Conservation (phyloP, 1,140 invertebrate species). For the Hesperophylax magnus region DNA sequence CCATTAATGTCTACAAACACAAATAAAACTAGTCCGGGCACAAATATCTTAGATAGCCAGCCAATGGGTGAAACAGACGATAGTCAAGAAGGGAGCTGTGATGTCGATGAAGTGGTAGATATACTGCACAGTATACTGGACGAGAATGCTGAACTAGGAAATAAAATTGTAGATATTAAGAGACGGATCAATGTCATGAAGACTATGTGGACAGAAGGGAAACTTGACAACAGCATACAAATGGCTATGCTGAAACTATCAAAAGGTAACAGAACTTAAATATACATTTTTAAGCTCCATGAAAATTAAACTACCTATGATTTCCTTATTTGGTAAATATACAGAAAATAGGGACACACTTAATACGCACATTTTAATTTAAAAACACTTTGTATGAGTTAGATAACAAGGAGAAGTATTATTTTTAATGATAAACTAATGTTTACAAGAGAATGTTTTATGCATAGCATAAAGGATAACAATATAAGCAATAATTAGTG, state of each 20-base stretch:
- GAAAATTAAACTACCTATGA: too few species aligned
- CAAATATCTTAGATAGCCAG: background rate
- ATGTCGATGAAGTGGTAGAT: conserved; percentile 62
- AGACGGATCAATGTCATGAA: conserved; percentile 67
- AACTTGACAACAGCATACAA: conserved; percentile 66
- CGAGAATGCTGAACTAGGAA: conserved; percentile 63
- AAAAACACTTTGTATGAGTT: too few species aligned
- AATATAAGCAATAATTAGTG: too few species aligned
- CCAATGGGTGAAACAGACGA: background rate
- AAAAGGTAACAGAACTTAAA: conserved; percentile 62
- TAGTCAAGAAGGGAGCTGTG: conserved; percentile 12
- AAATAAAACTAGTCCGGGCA: background rate
- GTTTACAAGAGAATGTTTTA: too few species aligned
- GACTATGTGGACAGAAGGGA: conserved; percentile 69
- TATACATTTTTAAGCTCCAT: too few species aligned
- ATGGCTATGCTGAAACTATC: conserved; percentile 65
- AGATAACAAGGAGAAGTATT: too few species aligned
- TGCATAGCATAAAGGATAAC: too few species aligned
- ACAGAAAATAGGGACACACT: too few species aligned
- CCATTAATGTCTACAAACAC: background rate
- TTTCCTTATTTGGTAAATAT: too few species aligned
- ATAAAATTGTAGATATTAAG: conserved; percentile 67
- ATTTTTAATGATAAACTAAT: too few species aligned
- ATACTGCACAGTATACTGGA: conserved; percentile 63
- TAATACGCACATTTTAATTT: too few species aligned